Evolutionary conservation across 2,888 invertebrate species (phyloP).

Genomic region (Plebejus anna): DNA sequence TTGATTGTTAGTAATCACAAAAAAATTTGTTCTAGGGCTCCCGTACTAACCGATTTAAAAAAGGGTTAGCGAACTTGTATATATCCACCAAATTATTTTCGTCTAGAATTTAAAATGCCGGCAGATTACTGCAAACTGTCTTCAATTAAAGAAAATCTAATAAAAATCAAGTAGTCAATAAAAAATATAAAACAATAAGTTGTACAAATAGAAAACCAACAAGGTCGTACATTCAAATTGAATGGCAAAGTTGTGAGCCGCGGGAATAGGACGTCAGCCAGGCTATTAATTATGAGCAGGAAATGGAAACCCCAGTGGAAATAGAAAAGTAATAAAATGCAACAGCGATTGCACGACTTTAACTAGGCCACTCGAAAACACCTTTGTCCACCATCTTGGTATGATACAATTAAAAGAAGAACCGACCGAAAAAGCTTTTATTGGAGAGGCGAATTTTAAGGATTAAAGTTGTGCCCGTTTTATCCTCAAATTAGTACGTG

Average conservation of each 20-base stretch:
- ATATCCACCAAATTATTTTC: too few species aligned
- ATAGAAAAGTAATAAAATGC: conserved; percentile 80
- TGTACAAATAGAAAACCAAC: conserved; percentile 42
- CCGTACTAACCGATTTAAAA: too few species aligned
- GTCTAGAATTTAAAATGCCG: not conserved
- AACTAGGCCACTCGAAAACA: conserved; percentile 40
- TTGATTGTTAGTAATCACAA: too few species aligned
- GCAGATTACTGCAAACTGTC: too few species aligned
- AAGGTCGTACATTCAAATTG: conserved; percentile 61
- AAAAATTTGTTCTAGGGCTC: too few species aligned
- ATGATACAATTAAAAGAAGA: not conserved
- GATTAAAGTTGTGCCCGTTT: too few species aligned
- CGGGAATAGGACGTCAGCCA: conserved; percentile 67
- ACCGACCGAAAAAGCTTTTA: not conserved
- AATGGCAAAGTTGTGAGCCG: conserved; percentile 63
- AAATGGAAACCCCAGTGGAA: conserved; percentile 78
- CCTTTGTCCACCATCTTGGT: not conserved
- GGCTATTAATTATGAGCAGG: conserved; percentile 78
- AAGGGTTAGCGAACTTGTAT: too few species aligned
- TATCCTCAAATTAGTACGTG: too few species aligned
- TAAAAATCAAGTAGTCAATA: not conserved
- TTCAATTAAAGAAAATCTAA: not conserved
- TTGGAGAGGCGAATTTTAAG: not conserved
- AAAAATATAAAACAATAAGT: conserved; percentile 35
- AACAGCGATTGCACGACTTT: conserved; percentile 71